These are phyloP conservation scores for Adelosebastes latens DNA, from an alignment of 2,797 vertebrate species.

Conservation along the genomic window DNA sequence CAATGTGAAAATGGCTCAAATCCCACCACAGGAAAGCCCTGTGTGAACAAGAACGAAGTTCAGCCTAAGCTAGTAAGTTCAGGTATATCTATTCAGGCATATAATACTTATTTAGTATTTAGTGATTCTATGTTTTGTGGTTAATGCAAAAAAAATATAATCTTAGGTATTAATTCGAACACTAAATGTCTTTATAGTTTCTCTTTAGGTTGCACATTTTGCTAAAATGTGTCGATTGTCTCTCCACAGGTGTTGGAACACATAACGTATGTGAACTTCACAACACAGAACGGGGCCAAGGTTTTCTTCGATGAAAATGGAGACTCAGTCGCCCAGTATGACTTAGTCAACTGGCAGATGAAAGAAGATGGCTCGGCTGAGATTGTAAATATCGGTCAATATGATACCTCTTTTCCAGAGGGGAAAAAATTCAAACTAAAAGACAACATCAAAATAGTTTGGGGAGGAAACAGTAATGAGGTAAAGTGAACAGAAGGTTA, in stretches of 20 bases:
- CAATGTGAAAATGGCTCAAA: slow-evolving; percentile 71
- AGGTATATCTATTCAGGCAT: background rate
- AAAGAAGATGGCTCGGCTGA: slow-evolving; percentile 62
- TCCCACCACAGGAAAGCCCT: slow-evolving; percentile 67
- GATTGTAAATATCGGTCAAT: slow-evolving; percentile 71
- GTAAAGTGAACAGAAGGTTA: slow-evolving; percentile 23
- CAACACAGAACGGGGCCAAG: slow-evolving; percentile 60
- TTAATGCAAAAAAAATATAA: background rate
- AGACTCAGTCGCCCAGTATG: slow-evolving; percentile 68
- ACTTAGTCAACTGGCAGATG: slow-evolving; percentile 79
- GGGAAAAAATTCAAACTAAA: slow-evolving; percentile 55
- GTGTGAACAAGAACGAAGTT: slow-evolving; percentile 60
- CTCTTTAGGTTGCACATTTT: background rate
- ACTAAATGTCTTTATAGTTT: background rate
- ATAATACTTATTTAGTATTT: background rate
- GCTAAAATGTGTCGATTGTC: background rate
- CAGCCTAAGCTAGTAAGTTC: slow-evolving; percentile 63
- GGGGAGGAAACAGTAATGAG: slow-evolving; percentile 61
- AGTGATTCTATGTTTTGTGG: background rate
- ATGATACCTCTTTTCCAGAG: slow-evolving; percentile 65
- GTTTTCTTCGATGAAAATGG: slow-evolving; percentile 77
- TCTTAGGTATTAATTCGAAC: background rate
- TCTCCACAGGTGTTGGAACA: slow-evolving; percentile 68
- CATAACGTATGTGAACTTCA: slow-evolving; percentile 72
- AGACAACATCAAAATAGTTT: slow-evolving; percentile 52